A percentile compares a stretch with the other conserved stretches of the same genome.
phyloP scores from a whole-genome alignment of 2,888 invertebrate genomes.

The Mythimna vitellina region DNA sequence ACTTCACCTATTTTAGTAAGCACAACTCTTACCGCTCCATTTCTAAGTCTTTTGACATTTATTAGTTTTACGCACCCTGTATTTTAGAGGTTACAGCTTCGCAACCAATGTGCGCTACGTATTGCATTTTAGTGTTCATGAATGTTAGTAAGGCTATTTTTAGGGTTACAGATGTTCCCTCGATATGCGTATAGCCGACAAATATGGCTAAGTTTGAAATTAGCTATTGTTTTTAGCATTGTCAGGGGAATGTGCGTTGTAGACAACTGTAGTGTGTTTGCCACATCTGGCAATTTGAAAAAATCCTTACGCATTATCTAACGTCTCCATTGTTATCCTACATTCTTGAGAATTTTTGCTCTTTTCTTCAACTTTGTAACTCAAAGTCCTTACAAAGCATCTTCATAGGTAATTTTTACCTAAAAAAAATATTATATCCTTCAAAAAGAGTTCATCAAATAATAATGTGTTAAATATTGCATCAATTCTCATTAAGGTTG shows the following conservation, averaged over 20 bases:
- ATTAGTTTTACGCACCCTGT: slow-evolving; percentile 79
- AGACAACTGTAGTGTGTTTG: not conserved
- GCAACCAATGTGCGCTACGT: slow-evolving; percentile 72
- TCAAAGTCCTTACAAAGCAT: not conserved
- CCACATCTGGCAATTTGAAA: slow-evolving; percentile 6
- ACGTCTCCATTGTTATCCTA: not conserved
- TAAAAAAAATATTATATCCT: not conserved
- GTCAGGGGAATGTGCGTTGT: not conserved
- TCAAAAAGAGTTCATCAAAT: not conserved
- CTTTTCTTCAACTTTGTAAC: not conserved
- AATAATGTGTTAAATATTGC: not conserved
- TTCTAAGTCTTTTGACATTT: slow-evolving; percentile 61
- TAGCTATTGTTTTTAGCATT: slow-evolving; percentile 7
- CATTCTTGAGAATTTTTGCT: not conserved
- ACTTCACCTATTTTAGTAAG: slow-evolving; percentile 47
- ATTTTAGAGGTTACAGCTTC: slow-evolving; percentile 76
- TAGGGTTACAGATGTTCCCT: slow-evolving; percentile 77
- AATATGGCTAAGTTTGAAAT: slow-evolving; percentile 38
- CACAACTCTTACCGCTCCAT: slow-evolving; percentile 33
- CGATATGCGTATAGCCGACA: slow-evolving; percentile 40
- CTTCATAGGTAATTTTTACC: not conserved
- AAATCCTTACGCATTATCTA: not conserved
- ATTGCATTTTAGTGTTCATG: slow-evolving; percentile 77
- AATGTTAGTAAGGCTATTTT: slow-evolving; percentile 77
- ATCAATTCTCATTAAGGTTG: not conserved